These are phyloP conservation scores for Alosa sapidissima DNA, from an alignment of 2,797 vertebrate species.

Conservation along the genomic window DNA sequence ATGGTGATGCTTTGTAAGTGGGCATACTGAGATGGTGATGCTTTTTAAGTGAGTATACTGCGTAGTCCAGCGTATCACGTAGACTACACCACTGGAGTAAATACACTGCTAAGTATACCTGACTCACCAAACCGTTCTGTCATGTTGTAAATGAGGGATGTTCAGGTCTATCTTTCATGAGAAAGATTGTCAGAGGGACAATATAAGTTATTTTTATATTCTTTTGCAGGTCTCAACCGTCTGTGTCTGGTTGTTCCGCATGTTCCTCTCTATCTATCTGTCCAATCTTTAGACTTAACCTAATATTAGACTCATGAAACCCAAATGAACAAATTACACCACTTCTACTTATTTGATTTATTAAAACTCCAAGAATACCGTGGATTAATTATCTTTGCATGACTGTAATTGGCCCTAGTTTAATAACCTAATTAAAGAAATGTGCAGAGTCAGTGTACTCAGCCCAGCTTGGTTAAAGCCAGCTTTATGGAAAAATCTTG, in stretches of 20 bases:
- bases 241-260: neutral
- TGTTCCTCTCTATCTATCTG: neutral
- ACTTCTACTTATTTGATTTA: neutral
- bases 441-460: neutral
- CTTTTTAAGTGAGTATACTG: no score
- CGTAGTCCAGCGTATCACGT: no score
- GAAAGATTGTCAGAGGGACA: neutral
- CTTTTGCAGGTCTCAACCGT: neutral
- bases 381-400: neutral
- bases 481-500: neutral
- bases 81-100: no score
- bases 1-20: no score
- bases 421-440: slow-evolving; percentile 1
- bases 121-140: neutral
- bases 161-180: neutral
- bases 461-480: neutral
- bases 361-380: neutral
- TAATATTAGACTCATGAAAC: neutral
- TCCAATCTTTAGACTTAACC: neutral
- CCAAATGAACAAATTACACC: neutral
- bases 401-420: neutral
- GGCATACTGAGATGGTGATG: no score
- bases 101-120: no score
- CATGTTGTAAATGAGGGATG: neutral
- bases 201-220: neutral